Evolutionary conservation across 2,797 vertebrate species (phyloP).

Genomic region (Podargus strigoides): DNA sequence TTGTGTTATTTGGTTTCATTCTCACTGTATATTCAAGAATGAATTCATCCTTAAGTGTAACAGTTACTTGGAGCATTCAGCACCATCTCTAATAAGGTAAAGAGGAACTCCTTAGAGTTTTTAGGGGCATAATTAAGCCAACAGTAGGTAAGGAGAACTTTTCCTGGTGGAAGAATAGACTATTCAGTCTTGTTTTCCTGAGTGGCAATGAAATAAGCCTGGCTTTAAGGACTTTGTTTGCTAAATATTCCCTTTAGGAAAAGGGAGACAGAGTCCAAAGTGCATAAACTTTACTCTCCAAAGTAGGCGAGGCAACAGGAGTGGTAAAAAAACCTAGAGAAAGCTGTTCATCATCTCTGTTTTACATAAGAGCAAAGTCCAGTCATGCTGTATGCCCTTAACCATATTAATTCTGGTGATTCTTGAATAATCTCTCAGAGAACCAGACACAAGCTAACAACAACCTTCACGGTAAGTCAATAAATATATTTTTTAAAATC

Average conservation of each 20-base stretch:
- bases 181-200: neutral
- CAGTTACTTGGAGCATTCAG: neutral
- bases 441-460: neutral
- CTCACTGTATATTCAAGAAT: neutral
- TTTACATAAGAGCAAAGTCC: conserved; percentile 30
- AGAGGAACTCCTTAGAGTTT: neutral
- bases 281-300: neutral
- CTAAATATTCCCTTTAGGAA: neutral
- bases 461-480: conserved; percentile 7
- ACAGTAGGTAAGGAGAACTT: neutral
- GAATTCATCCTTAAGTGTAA: neutral
- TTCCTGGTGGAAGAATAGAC: neutral
- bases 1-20: neutral
- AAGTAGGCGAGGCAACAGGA: neutral
- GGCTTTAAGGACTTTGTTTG: neutral
- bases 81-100: neutral
- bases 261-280: conserved; percentile 1
- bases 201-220: neutral
- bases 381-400: neutral
- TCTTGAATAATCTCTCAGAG: neutral
- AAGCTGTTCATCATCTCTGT: neutral
- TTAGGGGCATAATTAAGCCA: neutral
- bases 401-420: neutral
- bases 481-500: neutral
- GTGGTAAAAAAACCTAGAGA: neutral